These are phyloP conservation scores for Sarcophaga peregrina DNA, from an alignment of 1,140 invertebrate genomes.

Conservation along the genomic window DNA sequence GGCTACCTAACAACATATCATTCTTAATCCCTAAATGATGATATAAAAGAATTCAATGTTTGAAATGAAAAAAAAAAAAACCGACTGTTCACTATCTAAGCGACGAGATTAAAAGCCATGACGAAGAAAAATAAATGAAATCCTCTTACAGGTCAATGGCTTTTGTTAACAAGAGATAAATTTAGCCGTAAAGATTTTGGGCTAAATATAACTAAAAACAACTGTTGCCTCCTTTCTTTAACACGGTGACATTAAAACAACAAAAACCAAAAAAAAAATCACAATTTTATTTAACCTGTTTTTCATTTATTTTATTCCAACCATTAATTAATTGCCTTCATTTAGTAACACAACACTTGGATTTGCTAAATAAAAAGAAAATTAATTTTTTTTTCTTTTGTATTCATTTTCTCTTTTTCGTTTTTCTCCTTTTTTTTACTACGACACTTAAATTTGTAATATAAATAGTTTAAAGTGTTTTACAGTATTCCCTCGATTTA, in stretches of 20 bases:
- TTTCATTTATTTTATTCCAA: not conserved
- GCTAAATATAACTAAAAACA: no score
- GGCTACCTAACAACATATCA: no score
- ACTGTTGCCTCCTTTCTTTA: no score
- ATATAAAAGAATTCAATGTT: not conserved
- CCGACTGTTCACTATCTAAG: not conserved
- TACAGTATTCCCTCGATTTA: no score
- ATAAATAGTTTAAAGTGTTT: not conserved
- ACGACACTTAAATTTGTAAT: not conserved
- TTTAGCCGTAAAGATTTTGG: no score
- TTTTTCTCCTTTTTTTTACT: not conserved
- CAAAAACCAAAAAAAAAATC: not conserved
- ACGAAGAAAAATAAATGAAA: not conserved
- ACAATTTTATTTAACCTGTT: conserved; percentile 1
- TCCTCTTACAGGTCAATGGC: conserved; percentile 11
- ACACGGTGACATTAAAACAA: not conserved
- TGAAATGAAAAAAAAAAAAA: not conserved
- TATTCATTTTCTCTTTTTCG: no score
- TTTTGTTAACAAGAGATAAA: not conserved
- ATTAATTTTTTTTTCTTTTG: no score
- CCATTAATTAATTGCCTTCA: conserved; percentile 28
- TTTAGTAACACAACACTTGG: conserved; percentile 15
- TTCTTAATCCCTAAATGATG: not conserved
- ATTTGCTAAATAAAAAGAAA: not conserved
- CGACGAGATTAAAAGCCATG: not conserved